Evolutionary conservation across 2,113 vertebrate genomes (phyloP).

Genomic region (Misgurnus anguillicaudatus): DNA sequence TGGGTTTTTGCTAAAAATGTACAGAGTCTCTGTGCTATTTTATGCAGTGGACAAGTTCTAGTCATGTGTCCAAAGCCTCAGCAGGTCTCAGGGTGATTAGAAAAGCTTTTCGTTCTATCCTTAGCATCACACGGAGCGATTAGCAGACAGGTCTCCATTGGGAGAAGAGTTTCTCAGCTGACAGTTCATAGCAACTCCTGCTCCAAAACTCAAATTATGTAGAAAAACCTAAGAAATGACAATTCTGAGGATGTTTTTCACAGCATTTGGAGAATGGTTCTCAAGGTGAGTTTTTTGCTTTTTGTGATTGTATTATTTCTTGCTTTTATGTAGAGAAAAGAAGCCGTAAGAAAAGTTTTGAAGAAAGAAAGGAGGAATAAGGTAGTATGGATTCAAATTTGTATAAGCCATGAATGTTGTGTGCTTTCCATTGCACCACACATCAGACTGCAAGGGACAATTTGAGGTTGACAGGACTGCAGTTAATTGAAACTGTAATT

Average conservation of each 20-base stretch:
- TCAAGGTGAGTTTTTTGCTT: constrained; percentile 66
- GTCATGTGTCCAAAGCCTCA: constrained; percentile 74
- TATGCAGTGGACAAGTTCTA: constrained; percentile 63
- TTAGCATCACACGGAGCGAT: constrained; percentile 78
- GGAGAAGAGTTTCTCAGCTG: constrained; percentile 58
- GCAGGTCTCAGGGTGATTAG: constrained; percentile 82
- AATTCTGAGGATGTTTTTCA: constrained; percentile 15
- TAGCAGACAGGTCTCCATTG: constrained; percentile 67
- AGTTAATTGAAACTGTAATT: constrained; percentile 7
- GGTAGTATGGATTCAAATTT: too few relatives aligned
- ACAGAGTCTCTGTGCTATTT: constrained; percentile 59
- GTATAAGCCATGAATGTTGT: too few relatives aligned
- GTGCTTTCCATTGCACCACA: too few relatives aligned
- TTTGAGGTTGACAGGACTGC: neutral
- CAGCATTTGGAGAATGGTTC: constrained; percentile 25
- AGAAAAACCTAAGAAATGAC: constrained; percentile 32
- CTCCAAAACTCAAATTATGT: constrained; percentile 14
- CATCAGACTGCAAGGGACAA: neutral
- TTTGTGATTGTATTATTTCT: neutral
- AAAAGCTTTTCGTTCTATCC: constrained; percentile 85
- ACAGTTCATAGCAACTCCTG: constrained; percentile 42
- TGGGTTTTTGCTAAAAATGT: neutral
- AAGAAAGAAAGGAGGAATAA: too few relatives aligned
- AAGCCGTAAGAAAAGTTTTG: too few relatives aligned
- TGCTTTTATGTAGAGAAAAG: neutral